phyloP scores from a whole-genome alignment of 2,113 vertebrate genomes.

The Chrysochloris asiatica region DNA sequence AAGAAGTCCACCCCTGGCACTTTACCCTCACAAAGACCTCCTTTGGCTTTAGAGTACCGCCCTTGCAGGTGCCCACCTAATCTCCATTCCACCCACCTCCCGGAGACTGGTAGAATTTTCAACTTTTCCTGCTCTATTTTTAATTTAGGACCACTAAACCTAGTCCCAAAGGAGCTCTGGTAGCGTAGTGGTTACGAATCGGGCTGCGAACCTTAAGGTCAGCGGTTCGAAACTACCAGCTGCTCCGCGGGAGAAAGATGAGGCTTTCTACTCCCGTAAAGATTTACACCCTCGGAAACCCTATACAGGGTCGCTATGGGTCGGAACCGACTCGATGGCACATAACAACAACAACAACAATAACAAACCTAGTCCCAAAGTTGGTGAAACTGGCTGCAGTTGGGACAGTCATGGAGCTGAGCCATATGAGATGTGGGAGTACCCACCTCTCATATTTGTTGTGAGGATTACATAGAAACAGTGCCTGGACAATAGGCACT shows the following conservation, averaged over 20 bases:
- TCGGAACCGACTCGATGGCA: too few relatives aligned
- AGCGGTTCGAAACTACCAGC: too few relatives aligned
- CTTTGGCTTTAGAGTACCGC: not conserved
- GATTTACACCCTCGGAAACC: too few relatives aligned
- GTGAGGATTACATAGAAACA: not conserved
- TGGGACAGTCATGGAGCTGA: not conserved
- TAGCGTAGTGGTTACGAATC: too few relatives aligned
- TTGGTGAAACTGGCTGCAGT: not conserved
- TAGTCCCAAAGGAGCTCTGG: too few relatives aligned
- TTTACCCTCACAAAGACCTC: not conserved
- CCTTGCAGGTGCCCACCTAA: not conserved
- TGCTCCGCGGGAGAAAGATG: too few relatives aligned
- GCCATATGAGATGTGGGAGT: not conserved
- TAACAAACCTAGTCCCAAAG: not conserved
- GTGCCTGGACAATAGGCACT: not conserved
- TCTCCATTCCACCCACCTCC: rapidly evolving
- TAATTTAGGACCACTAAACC: too few relatives aligned
- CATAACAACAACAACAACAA: too few relatives aligned
- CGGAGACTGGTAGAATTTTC: not conserved
- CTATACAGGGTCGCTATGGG: too few relatives aligned
- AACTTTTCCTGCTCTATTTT: not conserved
- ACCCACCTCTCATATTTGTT: not conserved
- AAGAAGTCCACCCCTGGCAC: not conserved
- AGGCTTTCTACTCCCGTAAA: too few relatives aligned
- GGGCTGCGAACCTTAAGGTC: too few relatives aligned